A percentile compares a stretch with the other conserved stretches of the same genome.
phyloP scores from a whole-genome alignment of 2,797 vertebrate species.

The Coregonus sp. region DNA sequence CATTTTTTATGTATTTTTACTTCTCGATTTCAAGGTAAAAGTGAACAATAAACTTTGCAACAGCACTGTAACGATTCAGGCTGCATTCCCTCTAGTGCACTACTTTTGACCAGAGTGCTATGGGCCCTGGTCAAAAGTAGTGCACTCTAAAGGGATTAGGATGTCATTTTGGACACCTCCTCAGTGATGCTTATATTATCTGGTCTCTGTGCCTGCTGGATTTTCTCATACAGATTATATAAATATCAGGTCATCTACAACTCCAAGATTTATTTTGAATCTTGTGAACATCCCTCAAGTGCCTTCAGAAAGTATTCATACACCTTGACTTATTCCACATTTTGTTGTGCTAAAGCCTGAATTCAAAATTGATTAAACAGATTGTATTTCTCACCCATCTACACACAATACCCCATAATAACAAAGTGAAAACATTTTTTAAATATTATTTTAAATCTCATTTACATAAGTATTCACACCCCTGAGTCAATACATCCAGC shows the following conservation, averaged over 20 bases:
- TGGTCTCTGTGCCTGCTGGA: constrained; percentile 70
- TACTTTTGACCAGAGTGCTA: background rate
- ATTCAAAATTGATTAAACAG: too few relatives aligned
- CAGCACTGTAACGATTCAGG: constrained; percentile 41
- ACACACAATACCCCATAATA: too few relatives aligned
- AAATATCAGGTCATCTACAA: constrained; percentile 23
- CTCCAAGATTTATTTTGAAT: background rate
- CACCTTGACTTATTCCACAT: too few relatives aligned
- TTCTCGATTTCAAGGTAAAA: constrained; percentile 33
- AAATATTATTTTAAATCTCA: too few relatives aligned
- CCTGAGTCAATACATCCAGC: too few relatives aligned
- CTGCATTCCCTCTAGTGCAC: background rate
- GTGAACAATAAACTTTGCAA: constrained; percentile 30
- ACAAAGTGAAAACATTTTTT: background rate
- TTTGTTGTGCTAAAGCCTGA: too few relatives aligned
- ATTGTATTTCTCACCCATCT: too few relatives aligned
- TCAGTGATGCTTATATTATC: constrained; percentile 54
- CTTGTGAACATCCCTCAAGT: background rate
- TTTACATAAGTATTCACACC: background rate
- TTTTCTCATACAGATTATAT: constrained; percentile 58
- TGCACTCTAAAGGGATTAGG: background rate
- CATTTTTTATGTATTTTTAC: background rate
- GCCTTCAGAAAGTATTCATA: too few relatives aligned
- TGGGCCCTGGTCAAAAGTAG: background rate
- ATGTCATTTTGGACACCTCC: background rate